These are phyloP conservation scores for Metacarcinus magister DNA, from an alignment of 2,888 invertebrate genomes.

Conservation along the genomic window DNA sequence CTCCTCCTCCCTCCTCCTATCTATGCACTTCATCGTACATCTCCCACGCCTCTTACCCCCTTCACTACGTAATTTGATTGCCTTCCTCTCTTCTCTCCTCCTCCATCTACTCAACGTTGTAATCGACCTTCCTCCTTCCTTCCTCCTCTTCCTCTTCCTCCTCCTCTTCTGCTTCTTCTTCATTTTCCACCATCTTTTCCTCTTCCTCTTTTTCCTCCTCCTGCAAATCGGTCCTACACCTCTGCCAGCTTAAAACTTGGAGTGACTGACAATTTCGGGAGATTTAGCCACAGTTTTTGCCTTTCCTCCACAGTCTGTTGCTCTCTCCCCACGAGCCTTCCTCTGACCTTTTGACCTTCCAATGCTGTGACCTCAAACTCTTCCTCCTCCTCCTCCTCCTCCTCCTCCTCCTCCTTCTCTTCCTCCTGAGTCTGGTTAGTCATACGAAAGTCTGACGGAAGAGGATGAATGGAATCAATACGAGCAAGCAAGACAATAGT, in stretches of 20 bases:
- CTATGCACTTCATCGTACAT: neutral
- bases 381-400: neutral
- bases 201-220: neutral
- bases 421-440: neutral
- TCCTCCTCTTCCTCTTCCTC: neutral
- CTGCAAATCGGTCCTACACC: neutral
- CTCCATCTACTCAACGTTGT: neutral
- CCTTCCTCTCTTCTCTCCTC: neutral
- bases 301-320: neutral
- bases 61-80: too few relatives aligned
- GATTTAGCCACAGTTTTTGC: neutral
- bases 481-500: neutral
- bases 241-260: neutral
- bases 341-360: slow-evolving; percentile 2
- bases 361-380: neutral
- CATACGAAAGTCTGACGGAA: neutral
- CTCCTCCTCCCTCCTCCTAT: neutral
- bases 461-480: neutral
- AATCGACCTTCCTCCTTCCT: neutral
- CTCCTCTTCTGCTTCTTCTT: too few relatives aligned
- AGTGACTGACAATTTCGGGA: neutral
- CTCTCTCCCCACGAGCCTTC: neutral
- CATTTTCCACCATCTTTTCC: neutral
- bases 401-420: neutral
- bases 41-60: neutral